A percentile compares a stretch with the other conserved stretches of the same genome.
phyloP scores from a whole-genome alignment of 2,113 vertebrate species.

The Strix aluco region DNA sequence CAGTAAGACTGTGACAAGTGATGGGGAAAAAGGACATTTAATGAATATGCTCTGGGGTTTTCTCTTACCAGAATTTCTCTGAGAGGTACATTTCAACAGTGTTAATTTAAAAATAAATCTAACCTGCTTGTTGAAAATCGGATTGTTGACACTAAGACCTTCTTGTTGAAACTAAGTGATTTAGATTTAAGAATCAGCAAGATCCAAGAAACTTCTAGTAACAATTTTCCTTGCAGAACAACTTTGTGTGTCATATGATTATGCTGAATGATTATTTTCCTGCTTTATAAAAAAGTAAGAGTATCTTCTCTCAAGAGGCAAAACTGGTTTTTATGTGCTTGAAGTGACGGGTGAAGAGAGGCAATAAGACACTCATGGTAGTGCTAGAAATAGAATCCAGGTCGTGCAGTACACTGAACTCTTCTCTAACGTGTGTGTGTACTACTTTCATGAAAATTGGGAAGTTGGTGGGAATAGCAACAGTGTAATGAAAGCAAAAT shows the following conservation, averaged over 20 bases:
- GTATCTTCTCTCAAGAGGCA: neutral
- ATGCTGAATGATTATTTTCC: neutral
- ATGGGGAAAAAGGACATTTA: neutral
- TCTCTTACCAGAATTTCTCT: neutral
- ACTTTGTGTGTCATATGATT: neutral
- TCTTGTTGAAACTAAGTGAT: neutral
- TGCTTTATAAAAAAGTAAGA: neutral
- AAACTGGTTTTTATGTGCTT: slow-evolving; percentile 17
- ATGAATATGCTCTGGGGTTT: neutral
- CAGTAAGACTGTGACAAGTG: neutral
- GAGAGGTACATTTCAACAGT: neutral
- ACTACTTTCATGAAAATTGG: slow-evolving; percentile 60
- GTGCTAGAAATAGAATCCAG: slow-evolving; percentile 63
- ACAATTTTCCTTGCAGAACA: neutral
- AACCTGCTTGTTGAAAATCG: neutral
- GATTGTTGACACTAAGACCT: neutral
- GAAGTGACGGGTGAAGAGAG: neutral
- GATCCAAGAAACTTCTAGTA: neutral
- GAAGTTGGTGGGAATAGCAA: slow-evolving; percentile 66
- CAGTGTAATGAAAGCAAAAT: slow-evolving; percentile 62
- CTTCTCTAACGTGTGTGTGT: neutral
- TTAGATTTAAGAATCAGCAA: neutral
- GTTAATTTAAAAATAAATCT: neutral
- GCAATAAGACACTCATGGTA: neutral
- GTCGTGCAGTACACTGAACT: slow-evolving; percentile 28